Percentiles rank a stretch among this genome's conserved stretches.
Conservation (phyloP, 2,797 vertebrate species). For the Coluber constrictor region DNA sequence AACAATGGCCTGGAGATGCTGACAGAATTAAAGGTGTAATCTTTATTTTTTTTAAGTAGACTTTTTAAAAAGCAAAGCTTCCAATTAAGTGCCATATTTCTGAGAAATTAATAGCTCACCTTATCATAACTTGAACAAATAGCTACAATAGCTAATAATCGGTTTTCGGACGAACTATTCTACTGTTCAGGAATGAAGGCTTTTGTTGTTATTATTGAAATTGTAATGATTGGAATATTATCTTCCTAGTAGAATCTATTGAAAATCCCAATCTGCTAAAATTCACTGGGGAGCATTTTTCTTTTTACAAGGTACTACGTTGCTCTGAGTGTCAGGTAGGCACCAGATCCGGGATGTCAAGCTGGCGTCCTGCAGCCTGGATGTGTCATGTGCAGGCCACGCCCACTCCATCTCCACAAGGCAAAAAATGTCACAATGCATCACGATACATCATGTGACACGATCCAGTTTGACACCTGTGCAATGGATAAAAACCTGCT, state of each 20-base stretch:
- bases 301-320: neutral
- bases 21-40: neutral
- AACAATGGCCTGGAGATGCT: neutral
- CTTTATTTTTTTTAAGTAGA: neutral
- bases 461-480: too few relatives aligned
- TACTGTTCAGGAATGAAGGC: neutral
- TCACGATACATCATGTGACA: too few relatives aligned
- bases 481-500: neutral
- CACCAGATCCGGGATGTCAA: too few relatives aligned
- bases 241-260: neutral
- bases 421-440: too few relatives aligned
- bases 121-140: neutral
- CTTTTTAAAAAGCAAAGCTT: neutral
- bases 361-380: too few relatives aligned
- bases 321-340: neutral
- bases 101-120: neutral
- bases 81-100: neutral
- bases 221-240: neutral
- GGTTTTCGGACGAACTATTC: neutral
- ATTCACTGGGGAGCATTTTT: neutral
- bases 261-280: neutral
- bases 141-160: neutral
- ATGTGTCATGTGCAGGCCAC: too few relatives aligned
- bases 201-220: neutral
- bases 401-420: too few relatives aligned